phyloP scores from a whole-genome alignment of 37 sponge, comb jelly and placozoan genomes.

The Corticium candelabrum region DNA sequence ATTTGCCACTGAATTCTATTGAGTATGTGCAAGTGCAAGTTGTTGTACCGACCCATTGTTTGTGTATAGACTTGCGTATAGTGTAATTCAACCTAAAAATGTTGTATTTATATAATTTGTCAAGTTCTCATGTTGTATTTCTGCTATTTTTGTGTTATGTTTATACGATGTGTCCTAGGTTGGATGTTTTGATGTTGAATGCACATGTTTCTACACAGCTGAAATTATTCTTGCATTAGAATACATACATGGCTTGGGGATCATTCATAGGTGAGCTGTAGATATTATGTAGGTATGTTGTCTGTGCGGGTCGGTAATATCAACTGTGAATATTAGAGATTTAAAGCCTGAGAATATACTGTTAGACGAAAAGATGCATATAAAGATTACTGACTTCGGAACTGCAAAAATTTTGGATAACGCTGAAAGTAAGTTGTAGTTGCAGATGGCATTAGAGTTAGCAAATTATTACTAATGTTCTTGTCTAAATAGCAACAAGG shows the following conservation, averaged over 20 bases:
- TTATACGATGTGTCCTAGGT: conserved; percentile 21
- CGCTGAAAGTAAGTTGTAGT: conserved; percentile 6
- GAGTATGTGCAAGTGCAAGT: no score
- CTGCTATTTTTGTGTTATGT: not conserved
- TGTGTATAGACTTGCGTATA: no score
- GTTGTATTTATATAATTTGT: no score
- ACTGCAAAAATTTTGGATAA: conserved; percentile 71
- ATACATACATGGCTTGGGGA: conserved; percentile 64
- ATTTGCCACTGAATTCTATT: no score
- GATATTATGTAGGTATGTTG: not conserved
- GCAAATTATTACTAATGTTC: conserved; percentile 33
- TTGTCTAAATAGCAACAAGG: conserved; percentile 8
- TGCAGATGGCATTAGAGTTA: not conserved
- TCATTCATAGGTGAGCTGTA: conserved; percentile 72
- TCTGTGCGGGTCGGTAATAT: not conserved
- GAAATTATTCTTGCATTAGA: conserved; percentile 89
- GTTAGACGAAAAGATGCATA: conserved; percentile 75
- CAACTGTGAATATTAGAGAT: conserved; percentile 40
- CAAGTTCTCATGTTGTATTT: no score
- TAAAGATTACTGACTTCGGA: conserved; percentile 90
- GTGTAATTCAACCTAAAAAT: no score
- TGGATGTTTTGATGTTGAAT: conserved; percentile 79
- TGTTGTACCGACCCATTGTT: no score
- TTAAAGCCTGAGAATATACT: conserved; percentile 95
- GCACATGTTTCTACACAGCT: conserved; percentile 73